Conservation (phyloP, 2,797 vertebrate species). For the Vultur gryphus region DNA sequence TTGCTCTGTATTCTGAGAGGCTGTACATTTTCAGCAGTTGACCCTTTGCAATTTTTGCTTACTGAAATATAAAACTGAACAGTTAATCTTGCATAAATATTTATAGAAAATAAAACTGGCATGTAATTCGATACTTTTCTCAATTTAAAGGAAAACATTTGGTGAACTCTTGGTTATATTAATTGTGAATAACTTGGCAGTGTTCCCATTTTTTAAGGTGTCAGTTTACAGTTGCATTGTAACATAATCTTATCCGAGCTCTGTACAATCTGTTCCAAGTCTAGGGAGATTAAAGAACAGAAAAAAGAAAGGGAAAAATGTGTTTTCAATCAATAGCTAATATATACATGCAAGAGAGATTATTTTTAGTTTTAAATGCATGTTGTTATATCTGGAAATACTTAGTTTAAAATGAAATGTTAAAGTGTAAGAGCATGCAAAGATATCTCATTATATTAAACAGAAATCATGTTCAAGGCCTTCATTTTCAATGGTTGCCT, state of each 20-base stretch:
- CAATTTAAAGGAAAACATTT: conserved; percentile 11
- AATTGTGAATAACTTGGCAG: conserved; percentile 41
- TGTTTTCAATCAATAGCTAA: neutral
- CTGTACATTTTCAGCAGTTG: neutral
- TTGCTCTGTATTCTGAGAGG: neutral
- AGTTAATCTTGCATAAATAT: conserved; percentile 43
- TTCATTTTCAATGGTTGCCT: neutral
- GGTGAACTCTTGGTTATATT: neutral
- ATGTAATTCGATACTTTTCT: conserved; percentile 10
- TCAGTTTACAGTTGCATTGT: conserved; percentile 25
- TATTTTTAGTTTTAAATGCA: neutral
- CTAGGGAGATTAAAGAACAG: neutral
- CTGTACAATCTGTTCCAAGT: neutral
- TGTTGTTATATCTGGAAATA: neutral
- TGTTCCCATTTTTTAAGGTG: conserved; percentile 20
- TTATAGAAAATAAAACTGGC: conserved; percentile 21
- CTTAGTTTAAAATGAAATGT: neutral
- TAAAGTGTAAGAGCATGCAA: neutral
- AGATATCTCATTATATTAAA: neutral
- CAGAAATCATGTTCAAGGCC: neutral
- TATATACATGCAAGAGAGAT: neutral
- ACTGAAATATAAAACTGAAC: neutral
- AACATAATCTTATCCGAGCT: conserved; percentile 1
- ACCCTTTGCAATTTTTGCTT: neutral
- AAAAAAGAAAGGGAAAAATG: neutral